Evolutionary conservation across 37 sponge, comb jelly and placozoan genomes (phyloP).

Genomic region (Beroe forskalii): DNA sequence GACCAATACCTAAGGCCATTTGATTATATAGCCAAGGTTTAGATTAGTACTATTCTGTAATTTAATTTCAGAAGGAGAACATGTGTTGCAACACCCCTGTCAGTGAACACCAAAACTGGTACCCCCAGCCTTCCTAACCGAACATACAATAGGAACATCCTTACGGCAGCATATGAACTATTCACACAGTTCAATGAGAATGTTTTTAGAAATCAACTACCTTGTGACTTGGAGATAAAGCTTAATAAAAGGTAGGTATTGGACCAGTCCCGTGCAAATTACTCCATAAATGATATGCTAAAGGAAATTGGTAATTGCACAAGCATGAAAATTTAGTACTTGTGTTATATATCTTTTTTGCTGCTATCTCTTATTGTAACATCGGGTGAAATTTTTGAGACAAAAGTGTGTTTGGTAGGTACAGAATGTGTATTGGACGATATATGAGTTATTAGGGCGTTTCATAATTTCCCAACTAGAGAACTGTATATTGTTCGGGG

Average conservation of each 20-base stretch:
- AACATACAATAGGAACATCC: conserved; percentile 39
- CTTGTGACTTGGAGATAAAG: conserved; percentile 37
- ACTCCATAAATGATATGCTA: neutral
- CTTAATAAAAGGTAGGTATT: conserved; percentile 51
- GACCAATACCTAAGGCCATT: no score
- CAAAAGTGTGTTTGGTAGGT: no score
- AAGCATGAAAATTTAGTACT: no score
- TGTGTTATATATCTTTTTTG: no score
- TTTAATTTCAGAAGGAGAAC: neutral
- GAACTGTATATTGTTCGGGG: no score
- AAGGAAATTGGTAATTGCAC: neutral
- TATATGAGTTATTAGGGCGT: no score
- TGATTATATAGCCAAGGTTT: no score
- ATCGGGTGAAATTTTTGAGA: no score
- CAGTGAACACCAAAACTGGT: conserved; percentile 23
- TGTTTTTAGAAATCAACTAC: conserved; percentile 22
- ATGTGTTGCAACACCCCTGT: conserved; percentile 24
- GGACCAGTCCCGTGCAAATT: neutral
- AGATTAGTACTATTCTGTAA: no score
- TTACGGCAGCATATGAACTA: conserved; percentile 13
- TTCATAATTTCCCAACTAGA: no score
- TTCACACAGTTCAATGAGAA: conserved; percentile 36
- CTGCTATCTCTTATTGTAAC: no score
- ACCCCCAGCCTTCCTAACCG: conserved; percentile 25
- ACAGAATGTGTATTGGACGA: no score